Percentiles rank a stretch among this genome's conserved stretches.
phyloP scores from a whole-genome alignment of 2,797 vertebrate genomes.

The Sphaeramia orbicularis region DNA sequence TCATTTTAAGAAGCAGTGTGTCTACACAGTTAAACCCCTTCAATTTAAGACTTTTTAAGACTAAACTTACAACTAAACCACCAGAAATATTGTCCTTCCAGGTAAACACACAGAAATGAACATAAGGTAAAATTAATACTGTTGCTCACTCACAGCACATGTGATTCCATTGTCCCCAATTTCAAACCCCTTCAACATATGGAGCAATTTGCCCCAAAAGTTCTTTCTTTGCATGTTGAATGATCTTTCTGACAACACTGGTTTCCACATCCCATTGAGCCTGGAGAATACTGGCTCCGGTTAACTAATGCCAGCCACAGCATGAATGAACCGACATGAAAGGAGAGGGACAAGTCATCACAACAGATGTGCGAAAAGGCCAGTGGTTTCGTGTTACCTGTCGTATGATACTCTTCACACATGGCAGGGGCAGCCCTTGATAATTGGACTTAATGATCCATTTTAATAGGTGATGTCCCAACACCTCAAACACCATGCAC shows the following conservation, averaged over 20 bases:
- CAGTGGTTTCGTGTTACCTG: slow-evolving; percentile 84
- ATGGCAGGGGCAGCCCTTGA: slow-evolving; percentile 94
- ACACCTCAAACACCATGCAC: slow-evolving; percentile 99
- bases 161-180: too few relatives aligned
- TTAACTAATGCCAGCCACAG: slow-evolving; percentile 6
- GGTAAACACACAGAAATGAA: too few relatives aligned
- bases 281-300: slow-evolving; percentile 18
- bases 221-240: not conserved
- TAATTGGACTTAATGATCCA: slow-evolving; percentile 99
- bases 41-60: too few relatives aligned
- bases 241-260: slow-evolving; percentile 22
- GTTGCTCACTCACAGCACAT: too few relatives aligned
- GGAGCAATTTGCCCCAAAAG: not conserved
- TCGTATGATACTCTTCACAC: slow-evolving; percentile 96
- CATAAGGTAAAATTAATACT: too few relatives aligned
- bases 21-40: too few relatives aligned
- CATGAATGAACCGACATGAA: slow-evolving; percentile 1
- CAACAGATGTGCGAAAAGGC: slow-evolving; percentile 13
- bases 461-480: slow-evolving; percentile 97
- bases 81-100: too few relatives aligned
- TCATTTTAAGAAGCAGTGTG: too few relatives aligned
- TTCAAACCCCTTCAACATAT: too few relatives aligned
- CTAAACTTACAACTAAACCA: too few relatives aligned
- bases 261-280: slow-evolving; percentile 28
- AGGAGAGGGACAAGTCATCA: slow-evolving; percentile 1